phyloP scores from a whole-genome alignment of 1,140 invertebrate species.

The Drosophila funebris region DNA sequence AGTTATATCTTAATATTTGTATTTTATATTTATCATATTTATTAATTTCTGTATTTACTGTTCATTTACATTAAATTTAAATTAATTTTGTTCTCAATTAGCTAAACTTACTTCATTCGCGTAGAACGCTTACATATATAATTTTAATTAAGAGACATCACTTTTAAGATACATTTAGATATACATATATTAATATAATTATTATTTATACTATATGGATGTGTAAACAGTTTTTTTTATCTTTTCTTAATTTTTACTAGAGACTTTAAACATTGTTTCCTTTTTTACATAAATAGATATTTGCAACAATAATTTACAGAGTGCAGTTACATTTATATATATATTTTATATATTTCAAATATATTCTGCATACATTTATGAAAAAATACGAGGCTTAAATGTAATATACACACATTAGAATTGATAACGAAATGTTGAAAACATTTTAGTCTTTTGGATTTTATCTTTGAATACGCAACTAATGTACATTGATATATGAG shows the following conservation, averaged over 20 bases:
- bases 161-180: conserved; percentile 42
- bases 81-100: conserved; percentile 68
- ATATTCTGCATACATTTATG: conserved; percentile 59
- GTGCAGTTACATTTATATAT: conserved; percentile 58
- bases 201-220: conserved; percentile 7
- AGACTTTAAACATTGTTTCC: conserved; percentile 28
- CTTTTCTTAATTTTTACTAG: conserved; percentile 41
- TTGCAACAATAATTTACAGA: conserved; percentile 76
- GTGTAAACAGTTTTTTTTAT: conserved; percentile 11
- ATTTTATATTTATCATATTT: conserved; percentile 9
- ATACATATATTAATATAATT: neutral
- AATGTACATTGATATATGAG: conserved; percentile 56
- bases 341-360: conserved; percentile 46
- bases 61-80: conserved; percentile 62
- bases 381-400: conserved; percentile 60
- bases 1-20: conserved; percentile 53
- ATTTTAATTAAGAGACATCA: conserved; percentile 36
- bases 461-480: conserved; percentile 50
- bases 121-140: conserved; percentile 65
- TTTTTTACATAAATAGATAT: conserved; percentile 39
- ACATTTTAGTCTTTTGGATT: conserved; percentile 70
- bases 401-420: conserved; percentile 60
- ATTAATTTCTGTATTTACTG: conserved; percentile 44
- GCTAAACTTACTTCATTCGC: conserved; percentile 60
- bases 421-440: conserved; percentile 48